Percentiles rank a stretch among this genome's conserved stretches.
Evolutionary conservation across 37 sponge, comb jelly and placozoan genomes (phyloP).

Genomic region (Aphrocallistes beatrix): DNA sequence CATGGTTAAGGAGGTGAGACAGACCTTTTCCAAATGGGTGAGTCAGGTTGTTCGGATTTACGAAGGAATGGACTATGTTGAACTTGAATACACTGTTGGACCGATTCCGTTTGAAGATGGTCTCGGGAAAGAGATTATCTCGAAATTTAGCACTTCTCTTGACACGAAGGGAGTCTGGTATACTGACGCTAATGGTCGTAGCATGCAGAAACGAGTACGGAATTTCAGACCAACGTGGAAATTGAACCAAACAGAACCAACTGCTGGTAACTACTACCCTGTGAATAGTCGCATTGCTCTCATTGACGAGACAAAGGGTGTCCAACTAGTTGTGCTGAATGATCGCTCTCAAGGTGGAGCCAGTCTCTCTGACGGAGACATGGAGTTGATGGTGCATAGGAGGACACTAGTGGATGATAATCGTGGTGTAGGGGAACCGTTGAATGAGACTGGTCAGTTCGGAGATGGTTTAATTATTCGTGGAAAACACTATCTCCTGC

Average conservation of each 20-base stretch:
- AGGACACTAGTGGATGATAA: constrained; percentile 63
- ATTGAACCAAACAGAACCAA: constrained; percentile 71
- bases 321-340: constrained; percentile 74
- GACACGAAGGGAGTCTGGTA: constrained; percentile 45
- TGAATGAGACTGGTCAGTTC: constrained; percentile 76
- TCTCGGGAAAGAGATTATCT: constrained; percentile 82
- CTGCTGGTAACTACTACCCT: constrained; percentile 90
- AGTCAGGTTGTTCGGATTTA: constrained; percentile 49
- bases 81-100: constrained; percentile 70
- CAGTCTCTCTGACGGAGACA: constrained; percentile 45
- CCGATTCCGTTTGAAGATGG: constrained; percentile 53
- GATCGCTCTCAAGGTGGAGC: constrained; percentile 90
- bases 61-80: constrained; percentile 28
- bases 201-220: constrained; percentile 66
- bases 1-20: constrained; percentile 48
- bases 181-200: constrained; percentile 87
- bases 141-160: constrained; percentile 44
- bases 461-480: constrained; percentile 74
- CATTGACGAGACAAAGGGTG: constrained; percentile 20
- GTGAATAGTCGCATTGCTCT: constrained; percentile 60
- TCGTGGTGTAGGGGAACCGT: constrained; percentile 79
- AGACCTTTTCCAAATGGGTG: constrained; percentile 35
- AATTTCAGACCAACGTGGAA: constrained; percentile 64
- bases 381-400: constrained; percentile 78
- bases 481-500: constrained; percentile 43